These are phyloP conservation scores for Picathartes gymnocephalus DNA, from an alignment of 2,113 vertebrate genomes.

Conservation along the genomic window DNA sequence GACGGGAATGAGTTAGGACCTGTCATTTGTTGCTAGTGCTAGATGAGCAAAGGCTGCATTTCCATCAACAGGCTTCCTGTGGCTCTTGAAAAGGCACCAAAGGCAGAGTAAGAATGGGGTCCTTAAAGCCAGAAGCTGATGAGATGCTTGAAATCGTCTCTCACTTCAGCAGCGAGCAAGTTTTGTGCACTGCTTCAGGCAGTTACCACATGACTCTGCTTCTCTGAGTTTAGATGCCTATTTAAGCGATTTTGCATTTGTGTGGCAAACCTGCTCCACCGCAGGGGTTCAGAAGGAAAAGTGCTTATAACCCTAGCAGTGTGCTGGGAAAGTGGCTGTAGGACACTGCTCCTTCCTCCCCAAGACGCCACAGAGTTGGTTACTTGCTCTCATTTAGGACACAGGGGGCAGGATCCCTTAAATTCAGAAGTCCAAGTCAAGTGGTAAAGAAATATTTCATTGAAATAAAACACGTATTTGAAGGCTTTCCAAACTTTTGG, in stretches of 20 bases:
- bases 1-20: background rate
- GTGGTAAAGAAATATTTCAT: background rate
- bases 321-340: background rate
- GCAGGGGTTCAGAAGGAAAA: background rate
- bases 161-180: background rate
- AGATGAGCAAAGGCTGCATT: background rate
- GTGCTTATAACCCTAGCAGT: background rate
- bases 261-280: background rate
- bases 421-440: background rate
- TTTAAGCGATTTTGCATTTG: background rate
- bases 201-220: background rate
- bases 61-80: background rate
- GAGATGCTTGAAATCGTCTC: background rate
- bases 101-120: background rate
- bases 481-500: background rate
- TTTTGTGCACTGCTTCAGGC: background rate
- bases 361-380: background rate
- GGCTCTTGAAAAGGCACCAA: background rate
- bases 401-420: background rate
- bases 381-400: background rate
- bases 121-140: background rate
- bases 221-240: background rate
- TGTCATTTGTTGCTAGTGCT: background rate
- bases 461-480: background rate
- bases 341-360: background rate